Evolutionary conservation across 2,888 invertebrate genomes (phyloP).

Genomic region (Aricia artaxerxes): DNA sequence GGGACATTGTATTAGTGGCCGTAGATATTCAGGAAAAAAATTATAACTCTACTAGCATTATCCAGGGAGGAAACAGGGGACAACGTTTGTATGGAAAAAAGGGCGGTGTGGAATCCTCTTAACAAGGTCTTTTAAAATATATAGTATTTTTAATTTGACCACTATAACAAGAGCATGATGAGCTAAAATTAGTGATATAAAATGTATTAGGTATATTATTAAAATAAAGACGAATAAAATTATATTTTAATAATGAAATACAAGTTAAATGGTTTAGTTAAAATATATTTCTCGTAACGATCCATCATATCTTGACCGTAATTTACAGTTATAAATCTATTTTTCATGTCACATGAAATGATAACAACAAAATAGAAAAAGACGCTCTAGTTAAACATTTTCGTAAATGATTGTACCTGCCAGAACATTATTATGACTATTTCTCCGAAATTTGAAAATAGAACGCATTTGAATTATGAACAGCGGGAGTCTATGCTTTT

Average conservation of each 20-base stretch:
- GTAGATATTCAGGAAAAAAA: too few species aligned
- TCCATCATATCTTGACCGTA: not conserved
- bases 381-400: constrained; percentile 17
- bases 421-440: constrained; percentile 17
- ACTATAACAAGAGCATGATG: not conserved
- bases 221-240: too few species aligned
- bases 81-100: too few species aligned
- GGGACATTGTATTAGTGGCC: too few species aligned
- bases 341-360: constrained; percentile 17
- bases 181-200: not conserved
- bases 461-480: constrained; percentile 24
- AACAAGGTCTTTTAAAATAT: not conserved
- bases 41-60: too few species aligned
- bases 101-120: too few species aligned
- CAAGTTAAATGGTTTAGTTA: not conserved
- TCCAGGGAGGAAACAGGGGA: too few species aligned
- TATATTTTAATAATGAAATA: not conserved
- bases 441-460: constrained; percentile 19
- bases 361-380: constrained; percentile 20
- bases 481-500: constrained; percentile 19
- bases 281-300: not conserved
- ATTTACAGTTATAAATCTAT: constrained; percentile 13
- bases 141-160: not conserved
- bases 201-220: too few species aligned
- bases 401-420: constrained; percentile 24